phyloP scores from a whole-genome alignment of 1,140 invertebrate genomes.

The Battus philenor region DNA sequence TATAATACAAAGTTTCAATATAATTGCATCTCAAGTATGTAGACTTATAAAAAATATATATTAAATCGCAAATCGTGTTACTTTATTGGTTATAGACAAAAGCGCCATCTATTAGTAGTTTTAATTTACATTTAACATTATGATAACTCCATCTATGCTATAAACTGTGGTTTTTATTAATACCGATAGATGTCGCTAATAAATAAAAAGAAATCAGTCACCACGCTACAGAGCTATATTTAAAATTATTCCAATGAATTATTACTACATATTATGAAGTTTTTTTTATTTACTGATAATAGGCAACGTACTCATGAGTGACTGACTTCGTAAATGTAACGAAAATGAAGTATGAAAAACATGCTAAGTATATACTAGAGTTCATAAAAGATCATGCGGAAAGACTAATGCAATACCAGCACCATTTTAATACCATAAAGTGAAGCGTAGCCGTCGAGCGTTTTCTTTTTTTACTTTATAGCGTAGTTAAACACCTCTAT shows the following conservation, averaged over 20 bases:
- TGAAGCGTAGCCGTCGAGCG: too few species aligned
- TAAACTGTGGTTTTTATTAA: too few species aligned
- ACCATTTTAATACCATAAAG: slow-evolving; percentile 1
- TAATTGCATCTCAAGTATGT: too few species aligned
- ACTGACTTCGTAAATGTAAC: slow-evolving; percentile 54
- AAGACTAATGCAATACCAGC: slow-evolving; percentile 1
- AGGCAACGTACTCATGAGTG: slow-evolving; percentile 53
- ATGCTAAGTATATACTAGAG: not conserved
- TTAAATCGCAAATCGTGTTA: too few species aligned
- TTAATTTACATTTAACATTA: too few species aligned
- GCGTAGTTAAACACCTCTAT: too few species aligned
- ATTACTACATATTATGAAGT: slow-evolving; percentile 16
- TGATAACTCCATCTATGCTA: too few species aligned
- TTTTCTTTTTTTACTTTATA: too few species aligned
- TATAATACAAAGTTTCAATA: too few species aligned
- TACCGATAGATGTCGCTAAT: slow-evolving; percentile 64
- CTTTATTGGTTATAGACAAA: too few species aligned
- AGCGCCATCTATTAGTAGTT: slow-evolving; percentile 56
- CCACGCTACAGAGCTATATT: slow-evolving; percentile 20
- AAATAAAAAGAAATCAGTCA: slow-evolving; percentile 53
- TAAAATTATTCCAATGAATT: slow-evolving; percentile 52
- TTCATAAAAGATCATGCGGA: slow-evolving; percentile 10
- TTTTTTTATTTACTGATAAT: slow-evolving; percentile 32
- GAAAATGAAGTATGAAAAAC: slow-evolving; percentile 11
- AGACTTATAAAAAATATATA: too few species aligned